Evolutionary conservation across 1,140 invertebrate species (phyloP).

Genomic region (Papilio aristodemus): DNA sequence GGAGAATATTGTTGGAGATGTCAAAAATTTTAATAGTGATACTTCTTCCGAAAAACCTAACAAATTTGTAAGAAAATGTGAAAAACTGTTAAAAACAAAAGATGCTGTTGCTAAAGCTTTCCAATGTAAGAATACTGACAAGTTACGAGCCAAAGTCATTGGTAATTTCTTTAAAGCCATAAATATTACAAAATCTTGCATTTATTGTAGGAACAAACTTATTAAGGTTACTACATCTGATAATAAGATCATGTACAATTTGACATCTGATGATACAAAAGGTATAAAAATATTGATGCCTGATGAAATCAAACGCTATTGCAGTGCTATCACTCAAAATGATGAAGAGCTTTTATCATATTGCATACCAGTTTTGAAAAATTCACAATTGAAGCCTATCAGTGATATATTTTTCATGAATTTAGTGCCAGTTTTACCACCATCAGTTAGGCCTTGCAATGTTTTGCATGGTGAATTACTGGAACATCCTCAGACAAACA

Average conservation of each 20-base stretch:
- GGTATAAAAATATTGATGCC: slow-evolving; percentile 81
- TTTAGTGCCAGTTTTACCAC: slow-evolving; percentile 91
- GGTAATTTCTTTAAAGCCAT: slow-evolving; percentile 81
- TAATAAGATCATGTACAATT: slow-evolving; percentile 82
- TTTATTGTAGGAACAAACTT: slow-evolving; percentile 82
- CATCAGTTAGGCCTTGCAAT: slow-evolving; percentile 90
- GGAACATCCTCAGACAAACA: slow-evolving; percentile 91
- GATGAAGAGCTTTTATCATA: slow-evolving; percentile 87
- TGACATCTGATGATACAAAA: slow-evolving; percentile 68
- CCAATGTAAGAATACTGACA: slow-evolving; percentile 83
- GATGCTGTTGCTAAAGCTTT: slow-evolving; percentile 69
- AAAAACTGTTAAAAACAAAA: slow-evolving; percentile 66
- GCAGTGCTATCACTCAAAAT: slow-evolving; percentile 88
- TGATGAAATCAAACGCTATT: slow-evolving; percentile 84
- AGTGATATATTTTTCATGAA: slow-evolving; percentile 95
- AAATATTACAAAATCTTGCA: slow-evolving; percentile 82
- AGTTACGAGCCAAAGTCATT: slow-evolving; percentile 82
- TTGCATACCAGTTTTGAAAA: slow-evolving; percentile 87
- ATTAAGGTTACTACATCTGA: slow-evolving; percentile 83
- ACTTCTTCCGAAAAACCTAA: slow-evolving; percentile 53
- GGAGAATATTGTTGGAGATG: slow-evolving; percentile 79
- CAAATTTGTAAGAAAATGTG: slow-evolving; percentile 69
- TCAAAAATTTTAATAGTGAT: slow-evolving; percentile 53
- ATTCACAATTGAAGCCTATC: slow-evolving; percentile 81
- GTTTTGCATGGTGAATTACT: slow-evolving; percentile 85